Evolutionary conservation across 2,113 vertebrate species (phyloP).

Genomic region (Tetrax tetrax): DNA sequence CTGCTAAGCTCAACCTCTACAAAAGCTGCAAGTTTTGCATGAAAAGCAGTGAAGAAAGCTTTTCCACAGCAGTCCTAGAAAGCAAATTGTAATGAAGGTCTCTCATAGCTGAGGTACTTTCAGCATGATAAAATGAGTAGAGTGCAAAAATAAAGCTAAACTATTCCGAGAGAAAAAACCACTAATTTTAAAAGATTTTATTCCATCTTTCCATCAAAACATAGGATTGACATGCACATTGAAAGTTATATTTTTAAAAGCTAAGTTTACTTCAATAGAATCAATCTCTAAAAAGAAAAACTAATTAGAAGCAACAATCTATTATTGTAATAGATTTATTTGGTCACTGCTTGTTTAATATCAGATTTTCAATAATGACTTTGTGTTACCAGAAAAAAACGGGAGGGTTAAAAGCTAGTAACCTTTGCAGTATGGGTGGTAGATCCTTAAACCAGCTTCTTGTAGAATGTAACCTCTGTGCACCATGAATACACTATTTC

Average conservation of each 20-base stretch:
- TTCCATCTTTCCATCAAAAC: not conserved
- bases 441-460: not conserved
- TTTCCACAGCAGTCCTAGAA: not conserved
- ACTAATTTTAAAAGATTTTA: not conserved
- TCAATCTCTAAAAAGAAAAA: not conserved
- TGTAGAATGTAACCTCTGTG: not conserved
- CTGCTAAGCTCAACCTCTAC: not conserved
- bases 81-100: not conserved
- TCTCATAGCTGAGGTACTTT: not conserved
- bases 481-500: not conserved
- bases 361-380: not conserved
- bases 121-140: not conserved
- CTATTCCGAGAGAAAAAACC: fast-evolving
- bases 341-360: not conserved
- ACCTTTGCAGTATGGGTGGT: not conserved
- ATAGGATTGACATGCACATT: not conserved
- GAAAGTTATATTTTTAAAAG: not conserved
- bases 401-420: not conserved
- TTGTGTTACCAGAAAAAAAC: not conserved
- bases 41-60: not conserved
- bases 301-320: not conserved
- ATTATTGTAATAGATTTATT: not conserved
- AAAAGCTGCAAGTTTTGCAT: not conserved
- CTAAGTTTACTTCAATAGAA: not conserved
- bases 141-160: not conserved